Evolutionary conservation across 2,113 vertebrate genomes (phyloP).

Genomic region (Okapia johnstoni): DNA sequence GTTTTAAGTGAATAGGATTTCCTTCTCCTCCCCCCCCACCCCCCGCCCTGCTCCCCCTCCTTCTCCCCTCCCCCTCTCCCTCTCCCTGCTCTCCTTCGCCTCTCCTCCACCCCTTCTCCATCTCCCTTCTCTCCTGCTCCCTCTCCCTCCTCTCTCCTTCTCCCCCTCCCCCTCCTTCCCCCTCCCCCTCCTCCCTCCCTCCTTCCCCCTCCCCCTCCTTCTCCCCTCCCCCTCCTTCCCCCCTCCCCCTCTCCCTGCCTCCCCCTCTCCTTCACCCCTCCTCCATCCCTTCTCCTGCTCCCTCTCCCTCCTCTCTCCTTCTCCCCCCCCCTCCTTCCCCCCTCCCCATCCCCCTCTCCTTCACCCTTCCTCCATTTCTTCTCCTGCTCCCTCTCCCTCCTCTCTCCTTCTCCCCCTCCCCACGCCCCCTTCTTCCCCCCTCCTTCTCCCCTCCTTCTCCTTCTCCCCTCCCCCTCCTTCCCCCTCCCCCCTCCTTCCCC

Average conservation of each 20-base stretch:
- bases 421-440: rapidly evolving
- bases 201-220: background rate
- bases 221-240: too few relatives aligned
- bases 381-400: background rate
- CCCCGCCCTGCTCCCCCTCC: background rate
- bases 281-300: background rate
- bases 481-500: background rate
- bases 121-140: too few relatives aligned
- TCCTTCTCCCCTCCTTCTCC: background rate
- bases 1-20: background rate
- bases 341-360: background rate
- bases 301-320: rapidly evolving
- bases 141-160: background rate
- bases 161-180: background rate
- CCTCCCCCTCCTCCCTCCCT: background rate
- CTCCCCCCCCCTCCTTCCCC: background rate
- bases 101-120: background rate
- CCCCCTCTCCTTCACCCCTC: background rate
- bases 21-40: background rate
- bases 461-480: background rate
- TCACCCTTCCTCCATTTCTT: too few relatives aligned
- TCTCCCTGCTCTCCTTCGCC: rapidly evolving
- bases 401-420: background rate
- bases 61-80: background rate
- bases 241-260: too few relatives aligned